phyloP scores from a whole-genome alignment of 2,113 vertebrate genomes.

The Todiramphus saurophagus region DNA sequence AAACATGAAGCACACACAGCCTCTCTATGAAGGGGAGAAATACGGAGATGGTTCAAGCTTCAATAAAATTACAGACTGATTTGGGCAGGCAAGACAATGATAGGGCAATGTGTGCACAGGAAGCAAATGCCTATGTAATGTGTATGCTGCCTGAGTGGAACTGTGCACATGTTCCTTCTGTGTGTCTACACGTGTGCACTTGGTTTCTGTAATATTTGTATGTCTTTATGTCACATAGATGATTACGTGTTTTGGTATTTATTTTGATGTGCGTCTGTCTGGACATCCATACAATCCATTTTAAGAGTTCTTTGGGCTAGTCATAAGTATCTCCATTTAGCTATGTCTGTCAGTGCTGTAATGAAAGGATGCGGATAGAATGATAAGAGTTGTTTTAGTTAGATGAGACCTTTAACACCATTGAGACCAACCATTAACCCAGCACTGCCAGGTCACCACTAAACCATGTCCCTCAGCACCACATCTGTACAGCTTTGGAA shows the following conservation, averaged over 20 bases:
- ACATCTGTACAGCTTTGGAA: not conserved
- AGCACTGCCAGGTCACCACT: not conserved
- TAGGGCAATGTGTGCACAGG: not conserved
- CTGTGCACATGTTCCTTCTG: rapidly evolving
- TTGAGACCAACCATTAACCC: not conserved
- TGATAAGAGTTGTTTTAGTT: not conserved
- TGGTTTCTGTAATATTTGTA: not conserved
- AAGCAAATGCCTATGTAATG: not conserved
- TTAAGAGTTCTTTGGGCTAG: not conserved
- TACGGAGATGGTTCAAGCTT: not conserved
- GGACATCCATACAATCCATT: not conserved
- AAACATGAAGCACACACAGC: not conserved
- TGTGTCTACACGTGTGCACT: rapidly evolving
- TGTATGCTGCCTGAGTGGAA: not conserved
- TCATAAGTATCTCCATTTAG: not conserved
- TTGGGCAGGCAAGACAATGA: not conserved
- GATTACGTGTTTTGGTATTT: not conserved
- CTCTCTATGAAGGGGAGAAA: not conserved
- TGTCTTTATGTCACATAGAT: not conserved
- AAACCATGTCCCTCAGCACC: not conserved
- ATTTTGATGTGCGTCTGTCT: not conserved
- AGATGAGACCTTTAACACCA: not conserved
- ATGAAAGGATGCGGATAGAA: not conserved
- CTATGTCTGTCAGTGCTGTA: not conserved
- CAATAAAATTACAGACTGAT: not conserved